Conservation (phyloP, 2,888 invertebrate genomes). For the Morinoia aosen region DNA sequence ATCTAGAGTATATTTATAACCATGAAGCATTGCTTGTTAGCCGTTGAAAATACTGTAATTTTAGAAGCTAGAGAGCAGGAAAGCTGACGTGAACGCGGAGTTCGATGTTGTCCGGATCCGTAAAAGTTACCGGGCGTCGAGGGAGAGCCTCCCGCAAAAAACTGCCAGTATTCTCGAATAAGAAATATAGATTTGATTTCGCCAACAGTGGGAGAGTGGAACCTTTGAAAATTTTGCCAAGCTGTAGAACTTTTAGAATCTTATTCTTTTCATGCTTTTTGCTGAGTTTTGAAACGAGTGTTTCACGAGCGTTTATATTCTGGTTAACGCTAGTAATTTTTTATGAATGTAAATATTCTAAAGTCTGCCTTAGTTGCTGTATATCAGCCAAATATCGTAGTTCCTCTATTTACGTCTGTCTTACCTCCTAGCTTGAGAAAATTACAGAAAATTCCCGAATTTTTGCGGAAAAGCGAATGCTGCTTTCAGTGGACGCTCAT, state of each 20-base stretch:
- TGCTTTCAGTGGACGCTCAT: neutral
- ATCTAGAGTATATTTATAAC: neutral
- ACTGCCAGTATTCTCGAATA: conserved; percentile 13
- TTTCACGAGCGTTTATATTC: neutral
- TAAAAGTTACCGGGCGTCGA: neutral
- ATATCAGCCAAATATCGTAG: neutral
- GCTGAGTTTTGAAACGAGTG: neutral
- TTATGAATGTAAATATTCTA: neutral
- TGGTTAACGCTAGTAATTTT: neutral
- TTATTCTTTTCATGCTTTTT: neutral
- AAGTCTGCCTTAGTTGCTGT: neutral
- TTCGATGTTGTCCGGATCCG: neutral
- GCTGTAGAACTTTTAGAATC: neutral
- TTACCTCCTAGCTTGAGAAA: neutral
- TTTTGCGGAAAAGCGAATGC: too few species aligned
- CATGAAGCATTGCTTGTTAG: neutral
- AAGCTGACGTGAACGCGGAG: conserved; percentile 6
- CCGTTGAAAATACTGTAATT: neutral
- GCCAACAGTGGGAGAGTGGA: conserved; percentile 24
- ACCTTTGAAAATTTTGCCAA: neutral
- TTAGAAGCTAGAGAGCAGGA: neutral
- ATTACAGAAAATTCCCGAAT: too few species aligned
- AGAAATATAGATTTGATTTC: conserved; percentile 39
- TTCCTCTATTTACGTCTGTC: neutral
- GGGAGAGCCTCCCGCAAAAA: neutral